A percentile compares a stretch with the other conserved stretches of the same genome.
These are phyloP conservation scores for Drosophila seclusa DNA, from an alignment of 2,888 invertebrate genomes.

Conservation along the genomic window DNA sequence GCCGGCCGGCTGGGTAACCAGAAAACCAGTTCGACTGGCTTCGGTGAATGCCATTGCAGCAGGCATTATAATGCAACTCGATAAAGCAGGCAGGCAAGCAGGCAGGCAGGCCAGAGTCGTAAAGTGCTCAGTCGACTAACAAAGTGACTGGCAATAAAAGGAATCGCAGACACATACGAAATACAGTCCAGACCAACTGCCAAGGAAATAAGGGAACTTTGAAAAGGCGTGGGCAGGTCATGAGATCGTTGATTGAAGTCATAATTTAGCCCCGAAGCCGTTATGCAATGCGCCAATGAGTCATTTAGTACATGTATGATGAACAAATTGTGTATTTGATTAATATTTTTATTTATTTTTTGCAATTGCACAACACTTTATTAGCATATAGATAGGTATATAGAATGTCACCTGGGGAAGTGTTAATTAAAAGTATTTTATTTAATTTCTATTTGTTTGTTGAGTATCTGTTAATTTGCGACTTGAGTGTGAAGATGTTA, in stretches of 20 bases:
- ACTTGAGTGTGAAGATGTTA: slow-evolving; percentile 25
- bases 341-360: slow-evolving; percentile 1
- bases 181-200: slow-evolving; percentile 1
- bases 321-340: slow-evolving; percentile 30
- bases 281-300: slow-evolving; percentile 68
- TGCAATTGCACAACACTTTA: slow-evolving; percentile 53
- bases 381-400: slow-evolving; percentile 40
- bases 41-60: slow-evolving; percentile 29
- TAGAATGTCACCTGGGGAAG: slow-evolving; percentile 17
- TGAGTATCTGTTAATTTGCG: slow-evolving; percentile 54
- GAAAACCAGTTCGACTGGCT: slow-evolving; percentile 65
- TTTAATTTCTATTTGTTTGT: slow-evolving; percentile 54
- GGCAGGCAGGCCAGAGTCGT: slow-evolving; percentile 24
- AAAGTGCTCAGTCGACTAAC: slow-evolving; percentile 37
- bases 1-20: slow-evolving; percentile 64
- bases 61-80: slow-evolving; percentile 33
- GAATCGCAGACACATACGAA: slow-evolving; percentile 32
- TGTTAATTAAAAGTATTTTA: slow-evolving; percentile 71
- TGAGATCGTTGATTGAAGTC: slow-evolving; percentile 63
- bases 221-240: slow-evolving; percentile 61
- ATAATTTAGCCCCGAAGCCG: slow-evolving; percentile 47
- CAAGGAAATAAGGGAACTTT: slow-evolving; percentile 19
- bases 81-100: slow-evolving; percentile 9
- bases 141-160: slow-evolving; percentile 56
- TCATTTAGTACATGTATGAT: slow-evolving; percentile 44